Percentiles rank a stretch among this genome's conserved stretches.
phyloP scores from a whole-genome alignment of 2,888 invertebrate genomes.

The Pogonocherus hispidulus region DNA sequence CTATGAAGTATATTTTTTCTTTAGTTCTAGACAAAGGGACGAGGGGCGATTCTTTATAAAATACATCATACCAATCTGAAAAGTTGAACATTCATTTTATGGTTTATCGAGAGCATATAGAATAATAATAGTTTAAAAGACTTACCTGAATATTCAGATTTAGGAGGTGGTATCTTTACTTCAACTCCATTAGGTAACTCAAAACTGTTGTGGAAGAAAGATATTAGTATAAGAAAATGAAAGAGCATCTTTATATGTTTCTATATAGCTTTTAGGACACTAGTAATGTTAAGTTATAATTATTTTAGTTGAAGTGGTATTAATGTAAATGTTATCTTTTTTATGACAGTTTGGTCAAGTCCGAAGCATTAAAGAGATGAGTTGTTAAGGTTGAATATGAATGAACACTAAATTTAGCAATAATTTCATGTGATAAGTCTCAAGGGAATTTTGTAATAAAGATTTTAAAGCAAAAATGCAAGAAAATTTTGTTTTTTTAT shows the following conservation, averaged over 20 bases:
- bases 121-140: too few relatives aligned
- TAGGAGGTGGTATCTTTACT: neutral
- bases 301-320: neutral
- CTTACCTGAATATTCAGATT: slow-evolving; percentile 18
- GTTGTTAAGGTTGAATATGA: neutral
- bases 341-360: neutral
- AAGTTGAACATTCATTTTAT: too few relatives aligned
- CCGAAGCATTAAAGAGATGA: neutral
- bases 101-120: too few relatives aligned
- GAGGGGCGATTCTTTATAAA: slow-evolving; percentile 6
- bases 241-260: neutral
- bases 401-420: too few relatives aligned
- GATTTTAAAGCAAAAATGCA: too few relatives aligned
- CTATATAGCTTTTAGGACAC: neutral
- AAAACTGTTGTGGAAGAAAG: neutral
- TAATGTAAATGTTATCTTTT: neutral
- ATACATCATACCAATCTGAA: slow-evolving; percentile 23
- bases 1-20: slow-evolving; percentile 11
- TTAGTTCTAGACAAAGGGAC: slow-evolving; percentile 12
- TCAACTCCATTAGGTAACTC: slow-evolving; percentile 20
- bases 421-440: too few relatives aligned
- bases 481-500: too few relatives aligned
- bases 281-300: neutral
- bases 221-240: neutral
- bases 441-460: too few relatives aligned